phyloP scores from a whole-genome alignment of 2,888 invertebrate genomes.

The Seira musarum region DNA sequence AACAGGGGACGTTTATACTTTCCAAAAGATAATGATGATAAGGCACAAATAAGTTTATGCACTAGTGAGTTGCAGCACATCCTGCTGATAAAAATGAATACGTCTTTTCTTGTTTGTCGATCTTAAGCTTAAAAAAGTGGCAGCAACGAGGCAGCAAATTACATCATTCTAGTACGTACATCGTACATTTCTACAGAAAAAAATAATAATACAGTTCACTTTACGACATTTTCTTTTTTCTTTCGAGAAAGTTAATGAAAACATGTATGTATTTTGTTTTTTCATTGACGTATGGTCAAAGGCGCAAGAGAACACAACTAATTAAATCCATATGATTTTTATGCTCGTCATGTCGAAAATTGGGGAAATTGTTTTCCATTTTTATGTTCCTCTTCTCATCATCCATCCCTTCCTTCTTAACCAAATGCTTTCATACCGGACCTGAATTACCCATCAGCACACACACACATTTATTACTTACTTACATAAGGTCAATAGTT shows the following conservation, averaged over 20 bases:
- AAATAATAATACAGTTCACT: too few relatives aligned
- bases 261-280: too few relatives aligned
- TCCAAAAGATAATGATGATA: constrained; percentile 13
- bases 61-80: neutral
- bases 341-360: constrained; percentile 42
- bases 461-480: too few relatives aligned
- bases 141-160: constrained; percentile 12
- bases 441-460: too few relatives aligned
- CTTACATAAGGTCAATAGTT: too few relatives aligned
- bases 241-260: too few relatives aligned
- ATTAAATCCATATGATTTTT: constrained; percentile 46
- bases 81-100: neutral
- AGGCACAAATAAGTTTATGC: neutral
- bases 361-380: constrained; percentile 42
- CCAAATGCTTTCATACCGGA: neutral
- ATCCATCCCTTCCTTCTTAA: neutral
- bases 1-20: too few relatives aligned
- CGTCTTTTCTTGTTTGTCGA: neutral
- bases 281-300: too few relatives aligned
- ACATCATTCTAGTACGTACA: constrained; percentile 9
- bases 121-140: neutral
- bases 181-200: too few relatives aligned
- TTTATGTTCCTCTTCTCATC: neutral
- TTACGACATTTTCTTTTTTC: too few relatives aligned
- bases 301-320: too few relatives aligned